A percentile compares a stretch with the other conserved stretches of the same genome.
phyloP scores from a whole-genome alignment of 2,888 invertebrate genomes.

The Drosophila putrida region DNA sequence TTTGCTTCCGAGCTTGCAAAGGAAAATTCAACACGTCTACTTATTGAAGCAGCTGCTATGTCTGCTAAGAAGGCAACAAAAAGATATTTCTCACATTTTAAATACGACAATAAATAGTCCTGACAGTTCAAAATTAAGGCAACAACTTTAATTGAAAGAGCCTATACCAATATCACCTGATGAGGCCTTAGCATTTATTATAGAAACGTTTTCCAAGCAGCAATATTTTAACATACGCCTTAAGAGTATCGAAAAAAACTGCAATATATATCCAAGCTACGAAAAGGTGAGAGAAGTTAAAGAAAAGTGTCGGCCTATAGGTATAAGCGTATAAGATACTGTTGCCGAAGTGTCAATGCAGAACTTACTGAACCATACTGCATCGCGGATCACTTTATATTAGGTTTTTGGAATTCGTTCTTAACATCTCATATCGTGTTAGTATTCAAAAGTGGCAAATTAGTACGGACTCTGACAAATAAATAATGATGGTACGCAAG shows the following conservation, averaged over 20 bases:
- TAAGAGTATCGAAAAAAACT: not conserved
- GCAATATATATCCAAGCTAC: slow-evolving; percentile 2
- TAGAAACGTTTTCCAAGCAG: not conserved
- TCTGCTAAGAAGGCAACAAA: slow-evolving; percentile 23
- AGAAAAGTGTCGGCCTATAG: slow-evolving; percentile 2
- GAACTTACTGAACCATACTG: not conserved
- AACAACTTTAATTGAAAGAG: too few relatives aligned
- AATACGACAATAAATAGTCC: slow-evolving; percentile 7
- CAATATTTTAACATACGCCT: not conserved
- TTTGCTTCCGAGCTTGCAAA: slow-evolving; percentile 19
- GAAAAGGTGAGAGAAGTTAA: not conserved
- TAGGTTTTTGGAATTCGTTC: slow-evolving; percentile 8
- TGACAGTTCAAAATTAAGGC: too few relatives aligned
- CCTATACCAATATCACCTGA: too few relatives aligned
- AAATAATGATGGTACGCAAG: slow-evolving; percentile 6
- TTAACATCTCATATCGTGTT: slow-evolving; percentile 8
- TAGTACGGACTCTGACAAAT: slow-evolving; percentile 9
- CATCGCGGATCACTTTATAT: not conserved
- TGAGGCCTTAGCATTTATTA: too few relatives aligned
- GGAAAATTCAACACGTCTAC: slow-evolving; percentile 19
- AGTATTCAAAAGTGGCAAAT: slow-evolving; percentile 5
- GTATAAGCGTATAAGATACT: not conserved
- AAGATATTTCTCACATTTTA: slow-evolving; percentile 4
- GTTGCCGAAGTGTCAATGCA: not conserved
- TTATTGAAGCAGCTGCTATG: slow-evolving; percentile 7